Evolutionary conservation across 1,140 invertebrate species (phyloP).

Genomic region (Hypothenemus hampei): DNA sequence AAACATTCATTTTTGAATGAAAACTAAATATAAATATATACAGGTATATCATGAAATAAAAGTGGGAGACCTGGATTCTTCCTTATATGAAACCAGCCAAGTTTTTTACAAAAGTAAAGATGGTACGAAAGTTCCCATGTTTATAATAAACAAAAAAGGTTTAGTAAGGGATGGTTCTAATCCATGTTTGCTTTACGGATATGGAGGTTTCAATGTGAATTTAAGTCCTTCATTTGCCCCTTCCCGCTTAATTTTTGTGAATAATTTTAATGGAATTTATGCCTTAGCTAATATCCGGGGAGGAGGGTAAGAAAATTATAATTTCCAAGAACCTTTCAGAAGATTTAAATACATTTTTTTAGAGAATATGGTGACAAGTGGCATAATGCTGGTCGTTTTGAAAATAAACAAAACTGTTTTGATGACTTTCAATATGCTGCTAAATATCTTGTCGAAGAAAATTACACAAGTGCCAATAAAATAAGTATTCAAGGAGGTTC

Average conservation of each 20-base stretch:
- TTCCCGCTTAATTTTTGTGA: slow-evolving; percentile 80
- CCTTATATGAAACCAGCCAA: slow-evolving; percentile 79
- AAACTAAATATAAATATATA: too few species aligned
- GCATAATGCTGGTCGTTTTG: slow-evolving; percentile 88
- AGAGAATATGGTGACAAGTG: slow-evolving; percentile 95
- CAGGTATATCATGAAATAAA: slow-evolving; percentile 82
- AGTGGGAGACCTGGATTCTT: slow-evolving; percentile 77
- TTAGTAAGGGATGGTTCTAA: slow-evolving; percentile 62
- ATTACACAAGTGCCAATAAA: slow-evolving; percentile 72
- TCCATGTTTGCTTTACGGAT: slow-evolving; percentile 88
- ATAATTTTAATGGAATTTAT: slow-evolving; percentile 82
- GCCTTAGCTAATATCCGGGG: slow-evolving; percentile 94
- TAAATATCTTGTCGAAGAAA: slow-evolving; percentile 79
- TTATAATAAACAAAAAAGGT: slow-evolving; percentile 64
- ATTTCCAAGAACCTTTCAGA: neutral
- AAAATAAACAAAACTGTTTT: slow-evolving; percentile 97
- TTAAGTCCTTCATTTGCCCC: slow-evolving; percentile 82
- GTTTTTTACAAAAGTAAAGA: slow-evolving; percentile 94
- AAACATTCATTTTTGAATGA: too few species aligned
- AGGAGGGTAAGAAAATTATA: slow-evolving; percentile 69
- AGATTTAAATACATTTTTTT: slow-evolving; percentile 10
- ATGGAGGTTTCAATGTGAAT: slow-evolving; percentile 95
- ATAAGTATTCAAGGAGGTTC: slow-evolving; percentile 91
- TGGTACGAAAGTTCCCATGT: slow-evolving; percentile 96
- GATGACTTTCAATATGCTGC: slow-evolving; percentile 94